phyloP scores from a whole-genome alignment of 2,797 vertebrate species.

The Pseudochirops cupreus region DNA sequence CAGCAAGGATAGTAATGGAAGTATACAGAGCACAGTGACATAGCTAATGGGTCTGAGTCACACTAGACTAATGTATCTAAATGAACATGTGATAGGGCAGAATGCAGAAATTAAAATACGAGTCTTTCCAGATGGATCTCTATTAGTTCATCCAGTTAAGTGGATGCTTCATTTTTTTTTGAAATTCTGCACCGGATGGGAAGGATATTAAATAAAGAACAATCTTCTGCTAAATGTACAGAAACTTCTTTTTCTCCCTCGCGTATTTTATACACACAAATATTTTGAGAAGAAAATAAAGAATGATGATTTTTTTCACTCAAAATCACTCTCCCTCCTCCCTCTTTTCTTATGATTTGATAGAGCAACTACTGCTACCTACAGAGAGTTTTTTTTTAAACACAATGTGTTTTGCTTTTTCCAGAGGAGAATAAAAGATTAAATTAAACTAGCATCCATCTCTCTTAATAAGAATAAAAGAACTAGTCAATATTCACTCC shows the following conservation, averaged over 20 bases:
- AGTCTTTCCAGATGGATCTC: slow-evolving; percentile 28
- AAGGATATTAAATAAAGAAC: slow-evolving; percentile 19
- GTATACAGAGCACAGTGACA: background rate
- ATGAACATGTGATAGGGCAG: background rate
- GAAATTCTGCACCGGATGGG: background rate
- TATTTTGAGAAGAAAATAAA: slow-evolving; percentile 31
- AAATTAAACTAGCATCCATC: background rate
- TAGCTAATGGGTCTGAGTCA: background rate
- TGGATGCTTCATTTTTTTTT: background rate
- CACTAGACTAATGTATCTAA: slow-evolving; percentile 3
- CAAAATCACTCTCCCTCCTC: background rate
- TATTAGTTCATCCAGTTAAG: slow-evolving; percentile 22
- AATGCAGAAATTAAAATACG: slow-evolving; percentile 14
- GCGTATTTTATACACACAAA: background rate
- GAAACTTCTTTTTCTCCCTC: slow-evolving; percentile 15
- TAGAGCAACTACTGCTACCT: slow-evolving; percentile 30
- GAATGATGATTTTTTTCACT: slow-evolving; percentile 20
- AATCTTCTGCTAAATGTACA: slow-evolving; percentile 49
- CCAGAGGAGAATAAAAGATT: slow-evolving; percentile 8
- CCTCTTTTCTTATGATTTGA: slow-evolving; percentile 20
- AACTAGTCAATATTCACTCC: background rate
- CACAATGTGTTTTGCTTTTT: slow-evolving; percentile 24
- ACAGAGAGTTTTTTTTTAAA: slow-evolving; percentile 33
- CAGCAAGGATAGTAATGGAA: slow-evolving; percentile 10
- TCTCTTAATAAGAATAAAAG: slow-evolving; percentile 43